These are phyloP conservation scores for Peromyscus melanophrys DNA, from an alignment of 2,797 vertebrate species.

Conservation along the genomic window DNA sequence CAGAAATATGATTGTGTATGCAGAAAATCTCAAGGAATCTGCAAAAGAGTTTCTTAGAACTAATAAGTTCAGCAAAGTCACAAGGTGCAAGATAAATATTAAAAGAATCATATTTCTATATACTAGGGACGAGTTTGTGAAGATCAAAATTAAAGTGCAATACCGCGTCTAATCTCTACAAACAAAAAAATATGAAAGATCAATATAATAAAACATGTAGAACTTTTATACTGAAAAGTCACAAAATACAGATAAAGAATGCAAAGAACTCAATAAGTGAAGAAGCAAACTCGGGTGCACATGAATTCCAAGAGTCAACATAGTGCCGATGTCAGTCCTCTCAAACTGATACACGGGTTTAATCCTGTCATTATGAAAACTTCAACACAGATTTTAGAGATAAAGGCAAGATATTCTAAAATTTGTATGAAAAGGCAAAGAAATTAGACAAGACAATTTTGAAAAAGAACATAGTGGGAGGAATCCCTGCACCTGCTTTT, in stretches of 20 bases:
- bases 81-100: conserved; percentile 52
- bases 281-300: background rate
- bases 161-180: conserved; percentile 10
- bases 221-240: conserved; percentile 21
- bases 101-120: conserved; percentile 53
- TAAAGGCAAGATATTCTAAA: conserved; percentile 69
- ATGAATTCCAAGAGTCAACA: conserved; percentile 17
- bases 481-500: conserved; percentile 69
- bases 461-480: conserved; percentile 65
- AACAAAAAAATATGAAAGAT: conserved; percentile 28
- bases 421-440: conserved; percentile 60
- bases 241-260: conserved; percentile 52
- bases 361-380: conserved; percentile 57
- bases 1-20: background rate
- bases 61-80: conserved; percentile 54
- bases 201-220: conserved; percentile 21
- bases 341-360: conserved; percentile 47
- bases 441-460: conserved; percentile 68
- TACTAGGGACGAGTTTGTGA: conserved; percentile 40
- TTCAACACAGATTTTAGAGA: conserved; percentile 32
- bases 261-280: conserved; percentile 48
- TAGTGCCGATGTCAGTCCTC: conserved; percentile 27
- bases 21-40: conserved; percentile 40
- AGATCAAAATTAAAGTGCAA: conserved; percentile 49
- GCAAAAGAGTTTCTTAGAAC: background rate